Percentiles rank a stretch among this genome's conserved stretches.
Conservation (phyloP, 2,797 vertebrate species). For the Neopelma chrysocephalum region DNA sequence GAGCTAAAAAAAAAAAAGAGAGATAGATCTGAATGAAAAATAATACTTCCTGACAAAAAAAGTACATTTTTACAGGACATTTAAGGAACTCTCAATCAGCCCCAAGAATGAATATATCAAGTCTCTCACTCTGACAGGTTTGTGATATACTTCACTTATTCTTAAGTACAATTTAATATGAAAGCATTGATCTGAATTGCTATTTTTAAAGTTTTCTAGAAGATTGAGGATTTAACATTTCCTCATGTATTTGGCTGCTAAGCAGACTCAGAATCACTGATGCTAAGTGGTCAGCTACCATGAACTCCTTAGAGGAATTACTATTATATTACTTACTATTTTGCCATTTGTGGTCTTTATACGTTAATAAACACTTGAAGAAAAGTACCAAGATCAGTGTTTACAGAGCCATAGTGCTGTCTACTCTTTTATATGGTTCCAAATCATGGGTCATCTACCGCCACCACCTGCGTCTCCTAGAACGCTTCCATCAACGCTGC, state of each 20-base stretch:
- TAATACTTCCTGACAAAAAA: not conserved
- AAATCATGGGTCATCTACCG: no score
- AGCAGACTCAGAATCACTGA: not conserved
- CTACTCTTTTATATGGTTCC: no score
- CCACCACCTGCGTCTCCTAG: no score
- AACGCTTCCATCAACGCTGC: no score
- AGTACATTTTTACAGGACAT: not conserved
- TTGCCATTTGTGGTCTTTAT: not conserved
- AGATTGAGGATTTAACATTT: not conserved
- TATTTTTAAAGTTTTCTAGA: not conserved
- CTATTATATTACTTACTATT: not conserved
- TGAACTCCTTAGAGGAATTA: not conserved
- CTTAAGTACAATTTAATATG: not conserved
- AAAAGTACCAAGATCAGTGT: no score
- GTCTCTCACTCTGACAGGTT: not conserved
- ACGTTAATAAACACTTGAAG: no score
- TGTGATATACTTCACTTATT: not conserved
- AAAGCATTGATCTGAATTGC: not conserved
- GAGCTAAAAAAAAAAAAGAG: not conserved
- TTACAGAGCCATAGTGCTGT: no score
- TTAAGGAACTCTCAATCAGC: not conserved
- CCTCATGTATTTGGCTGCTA: not conserved
- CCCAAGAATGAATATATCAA: conserved; percentile 15
- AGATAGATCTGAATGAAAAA: conserved; percentile 36
- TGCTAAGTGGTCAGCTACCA: not conserved